A percentile compares a stretch with the other conserved stretches of the same genome.
Conservation (phyloP, 1,140 invertebrate species). For the Cephus cinctus region DNA sequence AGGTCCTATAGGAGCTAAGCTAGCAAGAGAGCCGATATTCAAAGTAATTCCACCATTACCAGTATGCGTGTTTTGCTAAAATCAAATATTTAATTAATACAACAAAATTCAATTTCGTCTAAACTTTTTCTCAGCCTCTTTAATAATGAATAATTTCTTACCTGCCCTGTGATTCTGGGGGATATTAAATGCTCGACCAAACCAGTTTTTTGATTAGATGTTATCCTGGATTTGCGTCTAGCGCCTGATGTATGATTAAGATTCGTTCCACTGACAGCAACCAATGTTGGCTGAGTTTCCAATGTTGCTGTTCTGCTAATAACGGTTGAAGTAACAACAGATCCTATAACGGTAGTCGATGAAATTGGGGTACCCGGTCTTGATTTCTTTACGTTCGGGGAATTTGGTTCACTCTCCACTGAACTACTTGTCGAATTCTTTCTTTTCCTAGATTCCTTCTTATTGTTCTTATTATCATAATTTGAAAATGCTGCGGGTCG, state of each 20-base stretch:
- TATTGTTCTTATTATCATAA: constrained; percentile 30
- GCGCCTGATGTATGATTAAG: constrained; percentile 30
- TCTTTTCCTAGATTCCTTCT: constrained; percentile 40
- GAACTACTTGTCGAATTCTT: constrained; percentile 59
- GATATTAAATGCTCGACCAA: constrained; percentile 35
- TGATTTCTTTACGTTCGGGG: constrained; percentile 49
- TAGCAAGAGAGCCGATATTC: constrained; percentile 55
- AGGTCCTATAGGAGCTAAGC: constrained; percentile 50
- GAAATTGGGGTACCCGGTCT: constrained; percentile 40
- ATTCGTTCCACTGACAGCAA: constrained; percentile 31
- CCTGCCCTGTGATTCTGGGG: constrained; percentile 33
- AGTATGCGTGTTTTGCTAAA: constrained; percentile 29
- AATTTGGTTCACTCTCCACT: constrained; percentile 57
- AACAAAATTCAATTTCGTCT: no score
- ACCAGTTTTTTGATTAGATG: constrained; percentile 29
- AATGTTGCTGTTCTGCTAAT: constrained; percentile 47
- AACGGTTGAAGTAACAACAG: constrained; percentile 31
- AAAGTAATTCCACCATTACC: constrained; percentile 49
- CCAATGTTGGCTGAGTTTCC: constrained; percentile 24
- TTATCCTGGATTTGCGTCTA: constrained; percentile 47
- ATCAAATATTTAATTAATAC: no score
- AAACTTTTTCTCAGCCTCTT: background rate
- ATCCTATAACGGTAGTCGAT: constrained; percentile 30
- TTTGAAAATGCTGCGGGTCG: constrained; percentile 43
- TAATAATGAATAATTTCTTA: constrained; percentile 14